These are phyloP conservation scores for Acrocephalus kingi DNA, from an alignment of 2,113 vertebrate species.

Conservation along the genomic window DNA sequence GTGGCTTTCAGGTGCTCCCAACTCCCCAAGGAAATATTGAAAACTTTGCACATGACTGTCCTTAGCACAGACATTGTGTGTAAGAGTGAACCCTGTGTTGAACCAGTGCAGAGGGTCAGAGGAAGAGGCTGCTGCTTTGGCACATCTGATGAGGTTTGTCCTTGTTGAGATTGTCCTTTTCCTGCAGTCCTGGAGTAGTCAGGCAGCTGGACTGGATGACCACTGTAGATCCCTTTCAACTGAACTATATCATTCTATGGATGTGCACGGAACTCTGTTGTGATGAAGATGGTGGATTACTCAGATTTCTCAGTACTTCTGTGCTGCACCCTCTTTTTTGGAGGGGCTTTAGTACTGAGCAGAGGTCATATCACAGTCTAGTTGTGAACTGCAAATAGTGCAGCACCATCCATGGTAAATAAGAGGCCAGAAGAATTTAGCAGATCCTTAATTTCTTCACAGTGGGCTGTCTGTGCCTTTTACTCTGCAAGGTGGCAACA, in stretches of 20 bases:
- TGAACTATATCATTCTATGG: not conserved
- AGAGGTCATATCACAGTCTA: not conserved
- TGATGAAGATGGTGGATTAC: not conserved
- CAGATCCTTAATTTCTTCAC: not conserved
- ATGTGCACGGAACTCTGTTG: not conserved
- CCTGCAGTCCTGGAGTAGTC: not conserved
- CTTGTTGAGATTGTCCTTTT: not conserved
- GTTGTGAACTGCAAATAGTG: not conserved
- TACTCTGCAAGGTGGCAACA: not conserved
- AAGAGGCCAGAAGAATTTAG: not conserved
- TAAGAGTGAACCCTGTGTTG: not conserved
- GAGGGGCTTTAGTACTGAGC: not conserved
- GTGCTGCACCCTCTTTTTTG: not conserved
- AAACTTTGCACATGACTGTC: fast-evolving
- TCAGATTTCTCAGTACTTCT: not conserved
- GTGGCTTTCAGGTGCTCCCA: not conserved
- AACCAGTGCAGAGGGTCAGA: not conserved
- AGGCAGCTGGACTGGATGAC: not conserved
- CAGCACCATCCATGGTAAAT: not conserved
- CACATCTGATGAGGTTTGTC: not conserved
- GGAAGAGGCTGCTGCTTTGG: not conserved
- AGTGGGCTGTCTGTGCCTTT: not conserved
- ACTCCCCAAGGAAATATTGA: not conserved
- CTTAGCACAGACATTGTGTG: not conserved
- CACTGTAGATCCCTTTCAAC: not conserved